A percentile compares a stretch with the other conserved stretches of the same genome.
phyloP scores from a whole-genome alignment of 2,888 invertebrate species.

The Atherix ibis region DNA sequence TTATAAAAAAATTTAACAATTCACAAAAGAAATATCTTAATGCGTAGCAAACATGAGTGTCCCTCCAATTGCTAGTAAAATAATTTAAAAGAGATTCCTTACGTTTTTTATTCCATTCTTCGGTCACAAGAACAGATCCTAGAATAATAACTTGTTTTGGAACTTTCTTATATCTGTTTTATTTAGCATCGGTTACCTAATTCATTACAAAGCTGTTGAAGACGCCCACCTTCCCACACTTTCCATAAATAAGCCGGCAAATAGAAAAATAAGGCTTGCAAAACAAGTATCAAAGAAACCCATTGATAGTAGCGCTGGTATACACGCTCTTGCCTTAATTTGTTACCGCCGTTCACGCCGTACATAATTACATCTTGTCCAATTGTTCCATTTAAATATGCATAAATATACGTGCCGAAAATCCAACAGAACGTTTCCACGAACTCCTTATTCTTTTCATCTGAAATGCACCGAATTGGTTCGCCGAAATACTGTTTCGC shows the following conservation, averaged over 20 bases:
- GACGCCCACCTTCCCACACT: conserved; percentile 34
- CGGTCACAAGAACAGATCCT: conserved; percentile 5
- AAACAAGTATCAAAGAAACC: conserved; percentile 24
- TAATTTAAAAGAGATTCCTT: conserved; percentile 19
- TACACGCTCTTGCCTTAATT: conserved; percentile 16
- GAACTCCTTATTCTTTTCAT: conserved; percentile 39
- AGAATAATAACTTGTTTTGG: neutral
- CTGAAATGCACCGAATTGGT: conserved; percentile 58
- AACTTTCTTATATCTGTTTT: too few species aligned
- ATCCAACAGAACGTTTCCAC: conserved; percentile 69
- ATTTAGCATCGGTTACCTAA: too few species aligned
- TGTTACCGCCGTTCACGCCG: conserved; percentile 29
- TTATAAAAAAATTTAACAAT: conserved; percentile 53
- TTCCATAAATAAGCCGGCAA: conserved; percentile 30
- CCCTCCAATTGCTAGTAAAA: conserved; percentile 21
- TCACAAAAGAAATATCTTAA: conserved; percentile 54
- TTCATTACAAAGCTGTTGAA: conserved; percentile 24
- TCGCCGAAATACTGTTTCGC: conserved; percentile 76
- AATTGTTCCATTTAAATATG: conserved; percentile 25
- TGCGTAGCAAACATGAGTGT: conserved; percentile 37
- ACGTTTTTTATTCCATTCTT: conserved; percentile 12
- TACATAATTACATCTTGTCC: conserved; percentile 32
- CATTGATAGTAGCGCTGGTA: conserved; percentile 30
- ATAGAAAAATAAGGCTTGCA: conserved; percentile 25
- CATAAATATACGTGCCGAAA: conserved; percentile 49